Evolutionary conservation across 2,113 vertebrate genomes (phyloP).

Genomic region (Cnemophilus loriae): DNA sequence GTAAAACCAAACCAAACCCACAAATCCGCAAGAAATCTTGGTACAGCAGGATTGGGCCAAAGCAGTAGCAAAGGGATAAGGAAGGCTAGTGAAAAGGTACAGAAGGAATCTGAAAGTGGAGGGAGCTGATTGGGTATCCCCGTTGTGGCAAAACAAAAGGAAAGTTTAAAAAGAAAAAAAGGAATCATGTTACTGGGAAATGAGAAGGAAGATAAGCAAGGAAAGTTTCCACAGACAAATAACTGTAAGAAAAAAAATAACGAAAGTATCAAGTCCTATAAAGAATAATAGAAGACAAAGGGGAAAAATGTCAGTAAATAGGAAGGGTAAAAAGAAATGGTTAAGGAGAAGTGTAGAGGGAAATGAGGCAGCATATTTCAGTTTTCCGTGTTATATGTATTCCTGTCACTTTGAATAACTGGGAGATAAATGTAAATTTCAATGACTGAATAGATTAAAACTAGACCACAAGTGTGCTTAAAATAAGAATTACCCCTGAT

Average conservation of each 20-base stretch:
- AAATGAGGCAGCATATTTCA: background rate
- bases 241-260: background rate
- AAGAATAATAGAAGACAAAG: background rate
- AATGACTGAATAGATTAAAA: background rate
- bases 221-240: background rate
- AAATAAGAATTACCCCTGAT: background rate
- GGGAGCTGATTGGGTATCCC: background rate
- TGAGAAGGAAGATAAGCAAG: background rate
- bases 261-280: background rate
- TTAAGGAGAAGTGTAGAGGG: background rate
- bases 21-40: background rate
- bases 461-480: background rate
- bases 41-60: background rate
- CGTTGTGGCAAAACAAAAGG: background rate
- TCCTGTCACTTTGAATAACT: background rate
- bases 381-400: background rate
- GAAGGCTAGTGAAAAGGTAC: background rate
- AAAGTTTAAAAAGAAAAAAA: background rate
- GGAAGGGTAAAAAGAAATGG: background rate
- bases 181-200: background rate
- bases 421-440: background rate
- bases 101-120: background rate
- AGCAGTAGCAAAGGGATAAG: background rate
- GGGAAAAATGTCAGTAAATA: background rate
- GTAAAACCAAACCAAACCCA: fast-evolving